Evolutionary conservation across 2,888 invertebrate species (phyloP).

Genomic region (Camponotus fellah): DNA sequence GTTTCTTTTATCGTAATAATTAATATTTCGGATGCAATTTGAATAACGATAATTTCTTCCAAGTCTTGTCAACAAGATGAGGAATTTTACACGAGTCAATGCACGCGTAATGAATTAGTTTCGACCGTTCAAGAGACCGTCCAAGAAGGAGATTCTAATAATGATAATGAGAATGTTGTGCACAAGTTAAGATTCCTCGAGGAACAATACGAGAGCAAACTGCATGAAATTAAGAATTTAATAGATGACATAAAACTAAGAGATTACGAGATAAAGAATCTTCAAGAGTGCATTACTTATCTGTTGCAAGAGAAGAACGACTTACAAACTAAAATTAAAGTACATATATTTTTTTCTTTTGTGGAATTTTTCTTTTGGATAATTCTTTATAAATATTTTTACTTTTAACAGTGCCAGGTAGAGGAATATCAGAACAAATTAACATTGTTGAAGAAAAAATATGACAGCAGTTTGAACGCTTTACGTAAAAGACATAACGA

Average conservation of each 20-base stretch:
- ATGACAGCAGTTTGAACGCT: constrained; percentile 69
- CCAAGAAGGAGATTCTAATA: constrained; percentile 1
- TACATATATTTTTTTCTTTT: constrained; percentile 39
- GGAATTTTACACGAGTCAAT: not conserved
- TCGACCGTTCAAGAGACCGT: not conserved
- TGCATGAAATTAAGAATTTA: constrained; percentile 60
- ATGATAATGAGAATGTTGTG: not conserved
- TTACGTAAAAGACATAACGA: constrained; percentile 74
- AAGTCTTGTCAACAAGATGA: constrained; percentile 20
- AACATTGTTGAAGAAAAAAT: constrained; percentile 74
- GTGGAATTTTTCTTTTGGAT: not conserved
- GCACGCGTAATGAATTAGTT: not conserved
- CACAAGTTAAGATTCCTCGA: constrained; percentile 40
- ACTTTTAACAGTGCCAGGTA: constrained; percentile 53
- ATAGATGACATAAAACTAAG: constrained; percentile 67
- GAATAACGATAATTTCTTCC: not conserved
- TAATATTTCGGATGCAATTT: not conserved
- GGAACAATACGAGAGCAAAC: constrained; percentile 54
- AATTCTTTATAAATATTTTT: constrained; percentile 11
- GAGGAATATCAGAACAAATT: constrained; percentile 66
- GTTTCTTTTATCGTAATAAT: not conserved
- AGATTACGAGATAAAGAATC: constrained; percentile 65
- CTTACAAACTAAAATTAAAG: constrained; percentile 63
- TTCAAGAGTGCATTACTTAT: constrained; percentile 64
- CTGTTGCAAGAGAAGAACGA: constrained; percentile 69